Conservation (phyloP, 2,113 vertebrate genomes). For the Rousettus leschenaultii region DNA sequence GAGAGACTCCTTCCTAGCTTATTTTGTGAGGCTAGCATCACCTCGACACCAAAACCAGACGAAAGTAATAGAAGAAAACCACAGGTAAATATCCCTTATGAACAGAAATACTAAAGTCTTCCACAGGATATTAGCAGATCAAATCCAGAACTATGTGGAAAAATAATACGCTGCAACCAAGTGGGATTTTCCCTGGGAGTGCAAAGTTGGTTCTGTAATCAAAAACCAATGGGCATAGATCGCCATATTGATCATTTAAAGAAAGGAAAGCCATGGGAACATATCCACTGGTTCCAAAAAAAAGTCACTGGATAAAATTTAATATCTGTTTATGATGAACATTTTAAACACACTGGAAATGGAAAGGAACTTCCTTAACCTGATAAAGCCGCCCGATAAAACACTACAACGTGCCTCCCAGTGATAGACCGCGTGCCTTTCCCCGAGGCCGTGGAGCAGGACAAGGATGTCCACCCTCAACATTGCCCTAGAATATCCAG, state of each 20-base stretch:
- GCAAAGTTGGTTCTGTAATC: not conserved
- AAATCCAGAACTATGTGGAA: not conserved
- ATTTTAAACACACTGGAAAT: not conserved
- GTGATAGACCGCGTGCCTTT: not conserved
- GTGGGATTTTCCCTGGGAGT: not conserved
- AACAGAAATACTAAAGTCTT: not conserved
- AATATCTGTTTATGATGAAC: not conserved
- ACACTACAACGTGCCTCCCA: not conserved
- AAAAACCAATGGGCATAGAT: not conserved
- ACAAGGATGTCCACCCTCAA: not conserved
- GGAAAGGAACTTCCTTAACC: not conserved
- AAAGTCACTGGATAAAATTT: not conserved
- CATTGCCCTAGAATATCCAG: not conserved
- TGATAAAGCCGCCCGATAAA: not conserved
- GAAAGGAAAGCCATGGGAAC: not conserved
- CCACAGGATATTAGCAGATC: not conserved
- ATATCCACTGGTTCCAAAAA: not conserved
- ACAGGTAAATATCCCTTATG: not conserved
- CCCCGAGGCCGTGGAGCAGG: not conserved
- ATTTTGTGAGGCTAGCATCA: not conserved
- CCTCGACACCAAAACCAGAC: not conserved
- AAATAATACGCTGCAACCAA: not conserved
- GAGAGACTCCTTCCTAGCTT: not conserved
- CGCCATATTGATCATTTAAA: not conserved
- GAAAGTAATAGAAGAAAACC: not conserved